Evolutionary conservation across 2,888 invertebrate species (phyloP).

Genomic region (Chloromyia formosa): DNA sequence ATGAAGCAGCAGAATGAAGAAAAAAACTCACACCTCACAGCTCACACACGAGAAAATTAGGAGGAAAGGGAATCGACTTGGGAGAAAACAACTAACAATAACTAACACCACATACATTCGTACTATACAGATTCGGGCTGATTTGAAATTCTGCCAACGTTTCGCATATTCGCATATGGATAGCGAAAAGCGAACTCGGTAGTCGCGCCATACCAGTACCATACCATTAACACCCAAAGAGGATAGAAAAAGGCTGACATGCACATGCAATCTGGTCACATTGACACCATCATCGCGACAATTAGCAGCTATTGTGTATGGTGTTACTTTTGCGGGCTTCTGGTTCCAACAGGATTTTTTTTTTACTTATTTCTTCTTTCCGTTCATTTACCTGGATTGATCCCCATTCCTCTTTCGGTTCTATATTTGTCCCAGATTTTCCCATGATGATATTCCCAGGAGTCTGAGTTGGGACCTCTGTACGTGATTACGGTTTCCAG

Average conservation of each 20-base stretch:
- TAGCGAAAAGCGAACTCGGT: not conserved
- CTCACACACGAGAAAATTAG: not conserved
- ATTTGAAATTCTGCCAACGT: slow-evolving; percentile 16
- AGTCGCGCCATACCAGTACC: not conserved
- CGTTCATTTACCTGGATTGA: not conserved
- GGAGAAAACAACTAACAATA: not conserved
- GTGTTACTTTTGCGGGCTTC: not conserved
- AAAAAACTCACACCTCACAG: too few species aligned
- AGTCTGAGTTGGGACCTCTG: too few species aligned
- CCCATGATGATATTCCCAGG: too few species aligned
- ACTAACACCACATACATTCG: not conserved
- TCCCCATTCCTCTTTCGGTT: not conserved
- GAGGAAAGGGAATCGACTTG: not conserved
- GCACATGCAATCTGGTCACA: not conserved
- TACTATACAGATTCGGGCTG: not conserved
- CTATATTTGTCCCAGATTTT: not conserved
- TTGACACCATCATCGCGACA: not conserved
- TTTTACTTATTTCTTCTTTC: not conserved
- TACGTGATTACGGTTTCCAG: too few species aligned
- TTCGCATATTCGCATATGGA: slow-evolving; percentile 6
- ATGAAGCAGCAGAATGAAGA: not conserved
- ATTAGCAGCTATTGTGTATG: not conserved
- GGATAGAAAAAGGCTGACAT: slow-evolving; percentile 2
- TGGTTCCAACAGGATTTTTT: not conserved
- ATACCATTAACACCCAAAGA: not conserved